A percentile compares a stretch with the other conserved stretches of the same genome.
These are phyloP conservation scores for Cynoglossus semilaevis DNA, from an alignment of 2,113 vertebrate species.

Conservation along the genomic window DNA sequence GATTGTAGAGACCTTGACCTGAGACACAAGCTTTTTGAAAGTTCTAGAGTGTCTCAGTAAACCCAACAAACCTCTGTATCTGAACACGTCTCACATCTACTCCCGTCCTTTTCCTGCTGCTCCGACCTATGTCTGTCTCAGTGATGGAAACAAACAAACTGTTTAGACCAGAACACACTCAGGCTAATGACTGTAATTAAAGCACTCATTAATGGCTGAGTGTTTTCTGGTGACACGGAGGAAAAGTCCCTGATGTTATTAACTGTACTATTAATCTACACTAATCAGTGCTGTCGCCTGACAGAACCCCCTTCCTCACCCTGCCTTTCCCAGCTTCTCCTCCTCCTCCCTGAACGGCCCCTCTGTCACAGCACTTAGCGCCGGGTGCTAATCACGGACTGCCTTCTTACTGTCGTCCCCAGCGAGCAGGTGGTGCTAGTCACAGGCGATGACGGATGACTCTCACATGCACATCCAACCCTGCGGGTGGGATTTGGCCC, in stretches of 20 bases:
- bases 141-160: slow-evolving; percentile 37
- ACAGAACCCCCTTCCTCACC: slow-evolving; percentile 13
- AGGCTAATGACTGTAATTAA: slow-evolving; percentile 70
- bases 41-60: no score
- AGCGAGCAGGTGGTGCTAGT: slow-evolving; percentile 50
- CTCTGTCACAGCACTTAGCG: slow-evolving; percentile 57
- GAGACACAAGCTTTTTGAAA: no score
- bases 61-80: no score
- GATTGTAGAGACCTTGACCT: no score
- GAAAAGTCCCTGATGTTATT: slow-evolving; percentile 55
- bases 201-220: slow-evolving; percentile 63
- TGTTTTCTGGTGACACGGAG: slow-evolving; percentile 47
- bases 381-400: slow-evolving; percentile 38
- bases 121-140: slow-evolving; percentile 28
- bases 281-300: slow-evolving; percentile 53
- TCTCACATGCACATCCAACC: neutral
- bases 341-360: slow-evolving; percentile 4
- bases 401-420: slow-evolving; percentile 40
- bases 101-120: neutral
- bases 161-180: slow-evolving; percentile 68
- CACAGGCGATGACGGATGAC: slow-evolving; percentile 46
- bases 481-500: slow-evolving; percentile 6
- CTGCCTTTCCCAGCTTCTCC: neutral
- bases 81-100: neutral
- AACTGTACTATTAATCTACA: slow-evolving; percentile 66